These are phyloP conservation scores for Egretta garzetta DNA, from an alignment of 2,113 vertebrate species.

Conservation along the genomic window DNA sequence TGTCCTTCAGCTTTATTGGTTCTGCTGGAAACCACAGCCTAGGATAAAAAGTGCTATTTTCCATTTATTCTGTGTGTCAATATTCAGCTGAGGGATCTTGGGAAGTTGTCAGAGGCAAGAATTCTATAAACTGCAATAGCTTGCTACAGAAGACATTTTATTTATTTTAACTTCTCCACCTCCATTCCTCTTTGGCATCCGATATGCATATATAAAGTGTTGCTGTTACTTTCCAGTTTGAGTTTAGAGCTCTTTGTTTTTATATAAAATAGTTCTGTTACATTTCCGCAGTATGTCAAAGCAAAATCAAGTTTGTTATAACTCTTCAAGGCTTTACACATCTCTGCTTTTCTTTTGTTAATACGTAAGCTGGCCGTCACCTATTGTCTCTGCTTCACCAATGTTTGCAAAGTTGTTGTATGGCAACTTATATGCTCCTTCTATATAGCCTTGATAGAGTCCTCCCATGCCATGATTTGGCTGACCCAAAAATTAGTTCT, in stretches of 20 bases:
- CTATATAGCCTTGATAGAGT: neutral
- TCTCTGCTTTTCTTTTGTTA: neutral
- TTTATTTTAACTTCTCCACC: conserved; percentile 35
- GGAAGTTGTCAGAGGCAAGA: neutral
- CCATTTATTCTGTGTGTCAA: neutral
- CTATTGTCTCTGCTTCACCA: neutral
- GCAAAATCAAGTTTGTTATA: neutral
- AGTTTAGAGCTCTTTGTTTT: neutral
- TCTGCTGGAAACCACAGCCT: neutral
- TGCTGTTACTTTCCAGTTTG: conserved; percentile 15
- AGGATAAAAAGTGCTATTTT: neutral
- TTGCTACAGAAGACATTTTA: conserved; percentile 19
- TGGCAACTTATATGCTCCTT: neutral
- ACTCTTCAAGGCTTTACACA: neutral
- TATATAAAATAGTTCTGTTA: neutral
- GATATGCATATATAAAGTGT: neutral
- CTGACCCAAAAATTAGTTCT: neutral
- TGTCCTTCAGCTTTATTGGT: neutral
- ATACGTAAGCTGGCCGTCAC: neutral
- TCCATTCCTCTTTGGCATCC: conserved; percentile 10
- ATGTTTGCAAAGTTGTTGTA: neutral
- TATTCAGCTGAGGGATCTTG: neutral
- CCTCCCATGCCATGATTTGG: neutral
- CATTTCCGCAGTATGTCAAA: neutral
- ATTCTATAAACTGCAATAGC: neutral